phyloP scores from a whole-genome alignment of 2,888 invertebrate species.

The Drosophila stalkeri region DNA sequence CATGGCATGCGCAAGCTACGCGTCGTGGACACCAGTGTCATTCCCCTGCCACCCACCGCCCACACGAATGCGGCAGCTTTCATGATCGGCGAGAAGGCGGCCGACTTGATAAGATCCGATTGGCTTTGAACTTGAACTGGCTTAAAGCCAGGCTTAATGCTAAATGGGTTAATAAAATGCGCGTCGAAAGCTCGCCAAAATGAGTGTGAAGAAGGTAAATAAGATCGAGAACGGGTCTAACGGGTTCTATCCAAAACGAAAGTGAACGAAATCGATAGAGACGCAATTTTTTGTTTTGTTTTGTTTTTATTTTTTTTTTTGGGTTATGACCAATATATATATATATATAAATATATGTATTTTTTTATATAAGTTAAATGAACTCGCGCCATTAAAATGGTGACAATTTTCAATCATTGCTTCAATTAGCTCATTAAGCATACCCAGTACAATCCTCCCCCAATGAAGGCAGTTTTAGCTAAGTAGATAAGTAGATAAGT shows the following conservation, averaged over 20 bases:
- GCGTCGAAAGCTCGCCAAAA: constrained; percentile 33
- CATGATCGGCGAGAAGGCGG: constrained; percentile 90
- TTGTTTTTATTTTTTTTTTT: background rate
- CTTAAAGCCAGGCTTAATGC: constrained; percentile 11
- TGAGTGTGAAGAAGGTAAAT: constrained; percentile 5
- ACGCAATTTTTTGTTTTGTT: background rate
- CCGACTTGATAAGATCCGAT: constrained; percentile 87
- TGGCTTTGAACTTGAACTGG: constrained; percentile 44
- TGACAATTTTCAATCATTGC: constrained; percentile 30
- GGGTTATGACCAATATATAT: background rate
- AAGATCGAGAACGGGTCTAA: constrained; percentile 45
- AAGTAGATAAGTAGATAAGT: no score
- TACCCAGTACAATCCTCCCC: constrained; percentile 21
- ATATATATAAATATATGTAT: no score
- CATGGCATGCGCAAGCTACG: constrained; percentile 87
- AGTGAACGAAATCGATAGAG: constrained; percentile 20
- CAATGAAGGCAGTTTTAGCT: background rate
- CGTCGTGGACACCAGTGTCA: constrained; percentile 89
- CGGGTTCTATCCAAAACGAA: constrained; percentile 33
- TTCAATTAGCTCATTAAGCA: background rate
- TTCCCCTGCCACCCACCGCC: constrained; percentile 88
- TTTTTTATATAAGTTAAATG: constrained; percentile 34
- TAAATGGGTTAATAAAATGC: constrained; percentile 68
- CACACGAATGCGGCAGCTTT: constrained; percentile 90
- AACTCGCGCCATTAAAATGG: constrained; percentile 35